Conservation (phyloP, 2,888 invertebrate species). For the Aphodius sticticus region DNA sequence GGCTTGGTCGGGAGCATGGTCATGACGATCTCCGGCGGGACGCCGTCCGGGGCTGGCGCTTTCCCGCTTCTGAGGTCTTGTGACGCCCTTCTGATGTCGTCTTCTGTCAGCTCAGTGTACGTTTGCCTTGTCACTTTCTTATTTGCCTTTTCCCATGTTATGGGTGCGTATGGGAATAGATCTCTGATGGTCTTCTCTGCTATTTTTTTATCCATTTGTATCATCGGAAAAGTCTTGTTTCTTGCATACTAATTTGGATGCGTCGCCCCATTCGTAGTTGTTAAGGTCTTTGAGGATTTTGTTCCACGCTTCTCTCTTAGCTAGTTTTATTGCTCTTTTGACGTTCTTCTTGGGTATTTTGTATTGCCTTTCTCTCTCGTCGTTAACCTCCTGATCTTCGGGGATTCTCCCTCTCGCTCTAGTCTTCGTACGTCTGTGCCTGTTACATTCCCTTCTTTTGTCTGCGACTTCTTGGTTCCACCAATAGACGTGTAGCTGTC, state of each 20-base stretch:
- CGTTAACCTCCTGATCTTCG: neutral
- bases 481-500: neutral
- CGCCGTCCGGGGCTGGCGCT: conserved; percentile 24
- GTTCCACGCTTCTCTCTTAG: neutral
- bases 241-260: neutral
- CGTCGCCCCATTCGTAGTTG: neutral
- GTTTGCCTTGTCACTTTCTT: neutral
- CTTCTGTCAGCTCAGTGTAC: neutral
- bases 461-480: neutral
- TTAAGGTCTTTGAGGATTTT: neutral
- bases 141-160: neutral
- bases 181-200: neutral
- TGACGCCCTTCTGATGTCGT: neutral
- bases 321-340: neutral
- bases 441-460: neutral
- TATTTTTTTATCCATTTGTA: neutral
- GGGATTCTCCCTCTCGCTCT: neutral
- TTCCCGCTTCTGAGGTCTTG: conserved; percentile 12
- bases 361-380: neutral
- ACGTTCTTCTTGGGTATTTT: neutral
- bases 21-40: conserved; percentile 22
- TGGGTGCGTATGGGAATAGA: neutral
- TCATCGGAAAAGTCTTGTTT: neutral
- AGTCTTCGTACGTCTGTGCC: neutral
- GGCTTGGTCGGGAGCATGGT: neutral